Evolutionary conservation across 2,113 vertebrate species (phyloP).

Genomic region (Oreochromis aureus): DNA sequence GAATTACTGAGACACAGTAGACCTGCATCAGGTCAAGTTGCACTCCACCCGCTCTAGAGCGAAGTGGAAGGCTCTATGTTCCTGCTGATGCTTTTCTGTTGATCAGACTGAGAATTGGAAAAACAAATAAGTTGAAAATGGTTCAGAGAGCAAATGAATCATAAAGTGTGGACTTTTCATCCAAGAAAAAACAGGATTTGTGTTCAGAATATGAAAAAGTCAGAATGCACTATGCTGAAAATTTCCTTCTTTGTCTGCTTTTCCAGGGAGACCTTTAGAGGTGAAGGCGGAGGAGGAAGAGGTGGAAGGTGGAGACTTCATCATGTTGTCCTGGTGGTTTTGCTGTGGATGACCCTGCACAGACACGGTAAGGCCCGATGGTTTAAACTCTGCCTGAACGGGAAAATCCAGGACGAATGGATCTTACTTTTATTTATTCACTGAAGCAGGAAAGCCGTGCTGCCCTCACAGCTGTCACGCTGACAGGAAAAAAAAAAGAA

Average conservation of each 20-base stretch:
- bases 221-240: neutral
- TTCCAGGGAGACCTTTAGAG: constrained; percentile 76
- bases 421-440: neutral
- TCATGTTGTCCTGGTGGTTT: constrained; percentile 59
- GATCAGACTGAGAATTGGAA: neutral
- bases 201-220: neutral
- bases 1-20: neutral
- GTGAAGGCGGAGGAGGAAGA: constrained; percentile 73
- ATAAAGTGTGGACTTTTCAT: neutral
- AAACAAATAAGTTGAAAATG: neutral
- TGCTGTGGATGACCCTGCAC: constrained; percentile 60
- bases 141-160: neutral
- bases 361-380: constrained; percentile 70
- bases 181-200: neutral
- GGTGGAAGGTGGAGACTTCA: constrained; percentile 82
- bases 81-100: neutral
- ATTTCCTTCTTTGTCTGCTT: neutral
- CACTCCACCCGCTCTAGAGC: neutral
- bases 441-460: neutral
- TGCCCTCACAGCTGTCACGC: neutral
- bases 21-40: neutral
- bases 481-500: neutral
- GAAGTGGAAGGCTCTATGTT: neutral
- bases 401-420: neutral
- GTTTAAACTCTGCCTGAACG: neutral